Base-by-base conservation (phyloP, 2,113 vertebrate genomes). In the Xiphophorus hellerii region DNA sequence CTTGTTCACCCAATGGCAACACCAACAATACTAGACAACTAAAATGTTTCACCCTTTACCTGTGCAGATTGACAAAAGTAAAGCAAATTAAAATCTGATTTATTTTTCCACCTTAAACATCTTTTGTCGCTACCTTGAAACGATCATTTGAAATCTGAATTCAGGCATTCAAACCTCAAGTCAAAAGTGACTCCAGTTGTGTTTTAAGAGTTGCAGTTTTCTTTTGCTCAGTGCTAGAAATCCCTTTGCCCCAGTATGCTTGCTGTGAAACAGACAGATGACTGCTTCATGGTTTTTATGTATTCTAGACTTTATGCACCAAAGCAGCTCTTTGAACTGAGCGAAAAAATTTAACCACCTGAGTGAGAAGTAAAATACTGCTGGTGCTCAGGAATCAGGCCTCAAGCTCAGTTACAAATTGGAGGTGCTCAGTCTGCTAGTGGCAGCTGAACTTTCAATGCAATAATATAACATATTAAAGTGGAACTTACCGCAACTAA, bases 291-390 rank as follows among this genome's bases (percentile, higher is more conserved):
- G 70, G 60, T 17, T 37, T 65, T 61, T 17, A 64, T 37, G 37
- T 65, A 65, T 61, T 77, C 69, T 65, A 48, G 0, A 22, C 13
- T 39, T 29, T 28, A 68, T 30, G 28, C 44, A 14, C 64, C 25
- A 6, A 22, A 33, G 11, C 5, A 42, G 25, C 30, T n/a, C 80
- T 82, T 69, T 82, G 65, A 77, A 73, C 74, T 66, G 44, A 35
- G 5, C 6, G 3, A 54, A 71, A 70, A 70, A 51, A 66, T 74
- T n/a, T 48, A 69, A 5, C 25, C n/a, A 27, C 33, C 1, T 6
- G 4, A 66, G n/a, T 4, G n/a, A 42, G 35, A 62, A 73, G 73
- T 76, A 30, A 72, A 76, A 71, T 28, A 15, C 1, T 62, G 2
- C 9, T 54, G 22, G 27, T 7, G 29, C 72, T 80, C 67, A 66